Percentiles rank a stretch among this genome's conserved stretches.
Evolutionary conservation across 2,113 vertebrate genomes (phyloP).

Genomic region (Gambusia holbrooki): DNA sequence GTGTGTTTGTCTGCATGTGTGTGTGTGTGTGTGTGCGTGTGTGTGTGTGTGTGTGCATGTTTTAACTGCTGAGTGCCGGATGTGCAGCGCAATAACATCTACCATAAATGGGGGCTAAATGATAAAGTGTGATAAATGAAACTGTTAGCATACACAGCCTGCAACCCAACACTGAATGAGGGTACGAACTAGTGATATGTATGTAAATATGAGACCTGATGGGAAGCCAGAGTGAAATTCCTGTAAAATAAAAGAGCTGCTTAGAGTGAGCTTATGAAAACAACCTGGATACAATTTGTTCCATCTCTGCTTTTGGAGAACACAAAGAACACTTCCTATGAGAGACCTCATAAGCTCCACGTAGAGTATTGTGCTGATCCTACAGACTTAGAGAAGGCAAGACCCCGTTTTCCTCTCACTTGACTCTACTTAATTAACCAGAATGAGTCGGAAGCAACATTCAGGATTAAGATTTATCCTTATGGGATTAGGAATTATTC

Average conservation of each 20-base stretch:
- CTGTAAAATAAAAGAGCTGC: slow-evolving; percentile 6
- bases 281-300: slow-evolving; percentile 50
- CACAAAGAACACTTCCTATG: slow-evolving; percentile 57
- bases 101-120: slow-evolving; percentile 34
- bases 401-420: slow-evolving; percentile 73
- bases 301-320: slow-evolving; percentile 41
- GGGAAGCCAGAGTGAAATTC: slow-evolving; percentile 23
- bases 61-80: slow-evolving; percentile 39
- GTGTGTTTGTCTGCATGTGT: slow-evolving; percentile 3
- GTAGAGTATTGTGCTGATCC: slow-evolving; percentile 65
- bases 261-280: slow-evolving; percentile 49
- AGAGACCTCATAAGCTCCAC: slow-evolving; percentile 58
- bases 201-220: slow-evolving; percentile 42
- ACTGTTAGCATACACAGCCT: slow-evolving; percentile 13
- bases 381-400: slow-evolving; percentile 50
- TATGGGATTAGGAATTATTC: slow-evolving; percentile 70
- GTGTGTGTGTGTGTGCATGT: slow-evolving; percentile 10
- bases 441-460: slow-evolving; percentile 75
- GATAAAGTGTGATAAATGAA: slow-evolving; percentile 48
- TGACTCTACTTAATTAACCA: slow-evolving; percentile 76
- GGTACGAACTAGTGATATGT: slow-evolving; percentile 17
- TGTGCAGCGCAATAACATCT: slow-evolving; percentile 37
- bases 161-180: slow-evolving; percentile 38
- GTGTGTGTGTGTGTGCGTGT: slow-evolving; percentile 9
- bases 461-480: slow-evolving; percentile 72